These are phyloP conservation scores for Climacteris rufus DNA, from an alignment of 2,113 vertebrate genomes.

Conservation along the genomic window DNA sequence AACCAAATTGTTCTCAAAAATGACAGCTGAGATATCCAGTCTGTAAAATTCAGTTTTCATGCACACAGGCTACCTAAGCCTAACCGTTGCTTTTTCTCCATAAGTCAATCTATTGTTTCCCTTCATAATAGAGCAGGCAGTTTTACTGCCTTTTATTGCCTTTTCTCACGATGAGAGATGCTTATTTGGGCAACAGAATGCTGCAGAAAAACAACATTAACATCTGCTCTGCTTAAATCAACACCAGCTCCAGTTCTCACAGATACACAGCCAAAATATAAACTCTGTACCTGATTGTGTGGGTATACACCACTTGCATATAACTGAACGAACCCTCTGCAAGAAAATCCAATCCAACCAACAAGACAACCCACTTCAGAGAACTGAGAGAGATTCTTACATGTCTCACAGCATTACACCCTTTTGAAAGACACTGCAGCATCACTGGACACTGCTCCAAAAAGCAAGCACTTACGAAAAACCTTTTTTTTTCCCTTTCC, in stretches of 20 bases:
- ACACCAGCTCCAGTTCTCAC: slow-evolving; percentile 58
- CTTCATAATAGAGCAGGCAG: slow-evolving; percentile 74
- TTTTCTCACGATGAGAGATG: slow-evolving; percentile 70
- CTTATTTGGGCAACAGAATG: slow-evolving; percentile 55
- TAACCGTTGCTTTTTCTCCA: slow-evolving; percentile 68
- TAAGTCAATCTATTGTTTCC: slow-evolving; percentile 78
- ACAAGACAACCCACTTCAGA: not conserved
- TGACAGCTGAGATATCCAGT: not conserved
- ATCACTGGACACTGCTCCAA: not conserved
- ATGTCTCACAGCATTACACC: not conserved
- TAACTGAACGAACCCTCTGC: not conserved
- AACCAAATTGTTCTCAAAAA: slow-evolving; percentile 33
- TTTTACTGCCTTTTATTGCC: slow-evolving; percentile 74
- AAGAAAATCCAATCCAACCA: not conserved
- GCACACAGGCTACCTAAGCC: slow-evolving; percentile 50
- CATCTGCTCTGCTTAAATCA: slow-evolving; percentile 68
- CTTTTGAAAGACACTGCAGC: not conserved
- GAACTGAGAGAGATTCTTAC: not conserved
- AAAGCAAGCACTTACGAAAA: not conserved
- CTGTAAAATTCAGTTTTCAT: slow-evolving; percentile 8
- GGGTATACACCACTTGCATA: not conserved
- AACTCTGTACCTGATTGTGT: not conserved
- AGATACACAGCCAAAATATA: not conserved
- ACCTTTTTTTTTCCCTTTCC: rapidly evolving
- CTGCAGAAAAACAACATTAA: slow-evolving; percentile 65